Percentiles rank a stretch among this genome's conserved stretches.
phyloP scores from a whole-genome alignment of 2,888 invertebrate genomes.

The Lasiommata megera region DNA sequence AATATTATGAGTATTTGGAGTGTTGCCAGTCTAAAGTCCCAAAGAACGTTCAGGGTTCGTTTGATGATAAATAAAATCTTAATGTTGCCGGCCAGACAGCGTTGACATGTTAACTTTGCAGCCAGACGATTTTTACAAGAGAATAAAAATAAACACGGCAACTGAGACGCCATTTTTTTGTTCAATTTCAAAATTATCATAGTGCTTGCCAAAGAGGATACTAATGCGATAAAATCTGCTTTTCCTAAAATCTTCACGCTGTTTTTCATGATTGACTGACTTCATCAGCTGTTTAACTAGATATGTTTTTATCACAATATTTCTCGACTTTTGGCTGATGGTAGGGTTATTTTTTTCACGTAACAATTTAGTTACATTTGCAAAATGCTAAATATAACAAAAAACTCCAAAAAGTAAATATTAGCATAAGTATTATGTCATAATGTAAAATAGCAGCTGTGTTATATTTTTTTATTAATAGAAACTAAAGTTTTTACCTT shows the following conservation, averaged over 20 bases:
- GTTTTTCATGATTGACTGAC: too few relatives aligned
- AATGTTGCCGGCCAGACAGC: constrained; percentile 56
- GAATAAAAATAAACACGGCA: constrained; percentile 40
- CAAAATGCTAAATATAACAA: not conserved
- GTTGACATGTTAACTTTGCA: constrained; percentile 59
- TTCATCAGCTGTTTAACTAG: too few relatives aligned
- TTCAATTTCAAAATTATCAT: constrained; percentile 16
- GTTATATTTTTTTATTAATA: not conserved
- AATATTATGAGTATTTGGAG: constrained; percentile 48
- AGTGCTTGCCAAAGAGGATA: not conserved
- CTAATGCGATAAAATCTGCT: too few relatives aligned
- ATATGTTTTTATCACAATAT: too few relatives aligned
- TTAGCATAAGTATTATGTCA: not conserved
- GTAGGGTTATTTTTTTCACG: too few relatives aligned
- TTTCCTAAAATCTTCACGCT: too few relatives aligned
- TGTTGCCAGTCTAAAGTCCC: constrained; percentile 44
- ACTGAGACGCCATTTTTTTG: constrained; percentile 16
- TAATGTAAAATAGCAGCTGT: not conserved
- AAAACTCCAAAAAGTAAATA: not conserved
- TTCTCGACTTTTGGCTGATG: too few relatives aligned
- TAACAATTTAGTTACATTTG: not conserved
- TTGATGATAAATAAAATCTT: constrained; percentile 54
- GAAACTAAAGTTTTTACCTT: not conserved
- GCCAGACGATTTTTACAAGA: constrained; percentile 44
- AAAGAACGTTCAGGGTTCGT: constrained; percentile 47